These are phyloP conservation scores for Drosophila kikkawai DNA, from an alignment of 1,140 invertebrate species.

Conservation along the genomic window DNA sequence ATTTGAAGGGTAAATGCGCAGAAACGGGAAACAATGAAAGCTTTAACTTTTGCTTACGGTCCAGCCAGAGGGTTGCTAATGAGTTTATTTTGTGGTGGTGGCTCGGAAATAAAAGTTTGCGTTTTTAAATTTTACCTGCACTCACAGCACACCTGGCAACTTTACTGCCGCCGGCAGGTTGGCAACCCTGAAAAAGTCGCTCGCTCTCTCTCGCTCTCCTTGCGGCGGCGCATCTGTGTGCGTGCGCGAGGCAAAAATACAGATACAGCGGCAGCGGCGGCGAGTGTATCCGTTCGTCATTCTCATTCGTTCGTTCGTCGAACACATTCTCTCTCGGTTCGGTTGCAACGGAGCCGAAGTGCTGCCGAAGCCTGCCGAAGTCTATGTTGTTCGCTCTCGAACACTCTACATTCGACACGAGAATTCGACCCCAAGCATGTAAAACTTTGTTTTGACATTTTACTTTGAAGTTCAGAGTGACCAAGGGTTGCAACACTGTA, in stretches of 20 bases:
- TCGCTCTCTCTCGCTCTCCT: slow-evolving; percentile 16
- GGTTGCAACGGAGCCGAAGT: too few species aligned
- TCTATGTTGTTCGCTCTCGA: too few species aligned
- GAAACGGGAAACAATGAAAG: slow-evolving; percentile 19
- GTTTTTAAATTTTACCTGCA: slow-evolving; percentile 32
- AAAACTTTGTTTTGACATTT: too few species aligned
- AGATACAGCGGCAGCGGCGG: slow-evolving; percentile 55
- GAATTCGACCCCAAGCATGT: too few species aligned
- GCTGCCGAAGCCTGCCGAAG: too few species aligned
- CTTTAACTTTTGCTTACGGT: not conserved
- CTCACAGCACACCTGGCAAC: slow-evolving; percentile 35
- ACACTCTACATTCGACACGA: too few species aligned
- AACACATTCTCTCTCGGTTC: too few species aligned
- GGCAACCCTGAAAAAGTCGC: slow-evolving; percentile 33
- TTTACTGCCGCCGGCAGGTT: slow-evolving; percentile 40
- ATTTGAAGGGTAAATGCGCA: slow-evolving; percentile 5
- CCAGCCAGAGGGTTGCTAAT: slow-evolving; percentile 20
- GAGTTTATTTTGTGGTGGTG: slow-evolving; percentile 23
- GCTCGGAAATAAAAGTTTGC: slow-evolving; percentile 18
- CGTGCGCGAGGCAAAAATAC: slow-evolving; percentile 26
- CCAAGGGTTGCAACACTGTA: too few species aligned
- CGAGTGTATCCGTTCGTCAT: slow-evolving; percentile 30
- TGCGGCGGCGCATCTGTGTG: slow-evolving; percentile 45
- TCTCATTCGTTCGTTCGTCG: too few species aligned
- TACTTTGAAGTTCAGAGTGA: too few species aligned